A percentile compares a stretch with the other conserved stretches of the same genome.
Evolutionary conservation across 1,140 invertebrate genomes (phyloP).

Genomic region (Drosophila persimilis): DNA sequence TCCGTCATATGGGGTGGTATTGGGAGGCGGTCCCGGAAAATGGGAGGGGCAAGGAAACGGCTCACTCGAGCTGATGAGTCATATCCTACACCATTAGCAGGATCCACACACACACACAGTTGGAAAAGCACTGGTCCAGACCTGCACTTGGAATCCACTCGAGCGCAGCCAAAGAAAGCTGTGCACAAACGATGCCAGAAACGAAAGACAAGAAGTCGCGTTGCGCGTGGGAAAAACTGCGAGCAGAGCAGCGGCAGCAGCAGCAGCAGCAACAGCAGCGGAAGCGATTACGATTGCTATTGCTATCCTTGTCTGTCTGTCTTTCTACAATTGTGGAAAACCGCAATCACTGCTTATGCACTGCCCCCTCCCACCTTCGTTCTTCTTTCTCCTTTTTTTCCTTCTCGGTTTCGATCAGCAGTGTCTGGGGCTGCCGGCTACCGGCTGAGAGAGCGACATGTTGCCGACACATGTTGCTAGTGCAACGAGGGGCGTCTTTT

Average conservation of each 20-base stretch:
- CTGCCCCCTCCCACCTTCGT: not conserved
- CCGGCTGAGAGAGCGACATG: slow-evolving; percentile 42
- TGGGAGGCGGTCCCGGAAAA: not conserved
- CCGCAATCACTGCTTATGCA: slow-evolving; percentile 14
- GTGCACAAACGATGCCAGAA: not conserved
- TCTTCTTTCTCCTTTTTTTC: too few relatives aligned
- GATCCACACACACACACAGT: slow-evolving; percentile 29
- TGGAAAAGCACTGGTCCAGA: slow-evolving; percentile 4
- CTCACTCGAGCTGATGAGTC: slow-evolving; percentile 40
- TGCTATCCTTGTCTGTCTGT: slow-evolving; percentile 13
- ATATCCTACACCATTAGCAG: slow-evolving; percentile 35
- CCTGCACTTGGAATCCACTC: slow-evolving; percentile 3
- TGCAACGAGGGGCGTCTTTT: slow-evolving; percentile 19
- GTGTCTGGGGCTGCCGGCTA: too few relatives aligned
- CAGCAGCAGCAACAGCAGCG: slow-evolving; percentile 24
- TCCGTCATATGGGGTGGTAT: slow-evolving; percentile 26
- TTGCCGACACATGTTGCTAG: slow-evolving; percentile 57
- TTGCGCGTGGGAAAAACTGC: slow-evolving; percentile 54
- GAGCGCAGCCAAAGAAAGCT: slow-evolving; percentile 14
- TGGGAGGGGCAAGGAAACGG: slow-evolving; percentile 8
- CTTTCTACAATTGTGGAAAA: slow-evolving; percentile 20
- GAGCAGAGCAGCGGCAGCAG: slow-evolving; percentile 17
- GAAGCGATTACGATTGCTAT: slow-evolving; percentile 7
- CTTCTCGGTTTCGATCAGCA: too few relatives aligned
- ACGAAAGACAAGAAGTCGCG: slow-evolving; percentile 18